A percentile compares a stretch with the other conserved stretches of the same genome.
Conservation (phyloP, 2,888 invertebrate species). For the Odontomyia ornata region DNA sequence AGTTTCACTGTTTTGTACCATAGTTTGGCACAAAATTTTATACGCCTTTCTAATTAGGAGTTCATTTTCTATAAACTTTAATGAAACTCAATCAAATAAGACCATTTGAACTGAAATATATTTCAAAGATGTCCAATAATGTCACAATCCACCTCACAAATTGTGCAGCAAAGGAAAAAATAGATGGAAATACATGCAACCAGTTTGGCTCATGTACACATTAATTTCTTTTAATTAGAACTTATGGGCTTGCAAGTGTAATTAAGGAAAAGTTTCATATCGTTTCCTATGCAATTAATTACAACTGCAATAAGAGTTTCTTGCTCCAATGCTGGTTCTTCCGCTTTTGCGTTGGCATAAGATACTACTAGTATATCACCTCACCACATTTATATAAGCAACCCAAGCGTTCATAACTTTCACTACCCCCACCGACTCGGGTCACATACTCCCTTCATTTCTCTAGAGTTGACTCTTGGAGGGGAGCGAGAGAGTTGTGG, state of each 20-base stretch:
- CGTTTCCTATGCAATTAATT: slow-evolving; percentile 43
- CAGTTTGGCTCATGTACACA: not conserved
- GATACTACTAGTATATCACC: not conserved
- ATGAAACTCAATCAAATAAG: too few relatives aligned
- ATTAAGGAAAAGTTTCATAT: slow-evolving; percentile 42
- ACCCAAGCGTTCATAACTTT: not conserved
- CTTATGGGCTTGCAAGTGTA: slow-evolving; percentile 29
- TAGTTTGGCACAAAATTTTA: too few relatives aligned
- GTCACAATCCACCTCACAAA: too few relatives aligned
- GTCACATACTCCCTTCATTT: not conserved
- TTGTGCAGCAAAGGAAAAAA: too few relatives aligned
- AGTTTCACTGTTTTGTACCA: too few relatives aligned
- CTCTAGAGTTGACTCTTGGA: not conserved
- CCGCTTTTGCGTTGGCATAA: not conserved
- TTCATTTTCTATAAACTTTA: too few relatives aligned
- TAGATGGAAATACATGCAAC: too few relatives aligned
- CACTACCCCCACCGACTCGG: not conserved
- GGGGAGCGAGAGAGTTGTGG: too few relatives aligned
- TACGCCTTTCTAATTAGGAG: too few relatives aligned
- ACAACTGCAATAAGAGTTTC: slow-evolving; percentile 33
- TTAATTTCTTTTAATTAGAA: slow-evolving; percentile 33
- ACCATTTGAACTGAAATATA: too few relatives aligned
- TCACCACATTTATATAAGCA: not conserved
- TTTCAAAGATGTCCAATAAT: too few relatives aligned
- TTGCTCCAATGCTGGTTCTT: not conserved